A percentile compares a stretch with the other conserved stretches of the same genome.
Conservation (phyloP, 1,140 invertebrate species). For the Linepithema humile region DNA sequence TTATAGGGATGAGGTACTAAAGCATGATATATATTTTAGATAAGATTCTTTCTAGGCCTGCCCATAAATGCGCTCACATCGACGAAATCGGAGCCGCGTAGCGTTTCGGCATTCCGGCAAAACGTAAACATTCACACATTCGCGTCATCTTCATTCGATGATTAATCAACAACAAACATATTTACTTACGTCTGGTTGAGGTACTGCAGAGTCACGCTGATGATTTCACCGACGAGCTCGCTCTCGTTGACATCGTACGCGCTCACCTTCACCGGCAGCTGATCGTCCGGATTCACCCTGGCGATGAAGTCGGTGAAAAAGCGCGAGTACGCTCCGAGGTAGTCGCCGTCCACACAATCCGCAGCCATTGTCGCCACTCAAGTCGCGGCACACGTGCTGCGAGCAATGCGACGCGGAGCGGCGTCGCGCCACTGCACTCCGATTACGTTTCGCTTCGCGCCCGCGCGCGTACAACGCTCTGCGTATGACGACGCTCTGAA, state of each 20-base stretch:
- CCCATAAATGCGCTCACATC: not conserved
- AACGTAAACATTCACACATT: conserved; percentile 5
- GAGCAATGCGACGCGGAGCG: not conserved
- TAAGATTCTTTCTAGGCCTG: not conserved
- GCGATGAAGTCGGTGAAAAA: conserved; percentile 89
- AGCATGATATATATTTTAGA: too few relatives aligned
- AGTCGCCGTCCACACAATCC: conserved; percentile 85
- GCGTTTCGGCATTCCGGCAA: not conserved
- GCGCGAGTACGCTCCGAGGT: conserved; percentile 87
- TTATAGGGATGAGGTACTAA: not conserved
- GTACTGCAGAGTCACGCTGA: conserved; percentile 91
- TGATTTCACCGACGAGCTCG: conserved; percentile 90
- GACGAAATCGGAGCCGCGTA: not conserved
- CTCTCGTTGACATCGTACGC: conserved; percentile 88
- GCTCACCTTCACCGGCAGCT: conserved; percentile 89
- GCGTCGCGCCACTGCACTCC: not conserved
- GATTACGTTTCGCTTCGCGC: not conserved
- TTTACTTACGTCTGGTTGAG: conserved; percentile 89
- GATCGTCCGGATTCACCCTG: conserved; percentile 88
- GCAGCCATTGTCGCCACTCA: conserved; percentile 68
- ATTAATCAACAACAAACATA: not conserved
- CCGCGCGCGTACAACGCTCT: not conserved
- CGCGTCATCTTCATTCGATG: not conserved
- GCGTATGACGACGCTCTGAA: not conserved
- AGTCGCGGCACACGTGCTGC: not conserved